Percentiles rank a stretch among this genome's conserved stretches.
phyloP scores from a whole-genome alignment of 2,888 invertebrate species.

The Drosophila prolongata region DNA sequence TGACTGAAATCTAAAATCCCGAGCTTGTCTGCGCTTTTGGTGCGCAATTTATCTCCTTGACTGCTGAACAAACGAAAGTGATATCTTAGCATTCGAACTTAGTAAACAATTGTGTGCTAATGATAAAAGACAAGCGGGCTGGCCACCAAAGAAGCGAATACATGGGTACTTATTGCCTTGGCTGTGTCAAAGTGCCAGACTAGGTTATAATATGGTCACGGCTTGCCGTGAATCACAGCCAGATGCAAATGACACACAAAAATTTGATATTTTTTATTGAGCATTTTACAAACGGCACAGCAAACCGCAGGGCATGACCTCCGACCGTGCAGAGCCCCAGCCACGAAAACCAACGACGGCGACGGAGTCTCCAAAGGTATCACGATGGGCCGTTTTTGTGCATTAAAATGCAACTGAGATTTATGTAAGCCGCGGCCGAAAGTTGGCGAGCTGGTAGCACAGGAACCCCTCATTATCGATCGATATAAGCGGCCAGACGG shows the following conservation, averaged over 20 bases:
- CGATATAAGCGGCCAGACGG: slow-evolving; percentile 52
- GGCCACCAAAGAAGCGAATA: slow-evolving; percentile 31
- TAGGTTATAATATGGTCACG: slow-evolving; percentile 49
- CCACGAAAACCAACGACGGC: slow-evolving; percentile 52
- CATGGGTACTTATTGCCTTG: slow-evolving; percentile 40
- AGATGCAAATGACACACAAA: slow-evolving; percentile 47
- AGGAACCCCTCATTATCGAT: slow-evolving; percentile 71
- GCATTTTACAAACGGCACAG: slow-evolving; percentile 73
- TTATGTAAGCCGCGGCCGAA: slow-evolving; percentile 64
- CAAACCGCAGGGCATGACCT: slow-evolving; percentile 74
- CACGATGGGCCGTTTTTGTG: slow-evolving; percentile 58
- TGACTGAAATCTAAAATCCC: slow-evolving; percentile 28
- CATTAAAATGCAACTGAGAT: slow-evolving; percentile 61
- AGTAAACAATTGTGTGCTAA: slow-evolving; percentile 65
- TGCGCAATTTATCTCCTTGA: slow-evolving; percentile 35
- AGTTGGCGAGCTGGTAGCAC: slow-evolving; percentile 59
- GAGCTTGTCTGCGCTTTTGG: slow-evolving; percentile 13
- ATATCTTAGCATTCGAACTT: slow-evolving; percentile 46
- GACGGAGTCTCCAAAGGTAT: slow-evolving; percentile 41
- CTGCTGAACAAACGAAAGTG: slow-evolving; percentile 44
- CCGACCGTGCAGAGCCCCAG: slow-evolving; percentile 60
- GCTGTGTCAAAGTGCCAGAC: slow-evolving; percentile 29
- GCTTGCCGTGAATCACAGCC: slow-evolving; percentile 30
- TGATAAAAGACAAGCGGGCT: slow-evolving; percentile 51
- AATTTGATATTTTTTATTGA: slow-evolving; percentile 63